phyloP scores from a whole-genome alignment of 2,113 vertebrate species.

The Austrofundulus limnaeus region DNA sequence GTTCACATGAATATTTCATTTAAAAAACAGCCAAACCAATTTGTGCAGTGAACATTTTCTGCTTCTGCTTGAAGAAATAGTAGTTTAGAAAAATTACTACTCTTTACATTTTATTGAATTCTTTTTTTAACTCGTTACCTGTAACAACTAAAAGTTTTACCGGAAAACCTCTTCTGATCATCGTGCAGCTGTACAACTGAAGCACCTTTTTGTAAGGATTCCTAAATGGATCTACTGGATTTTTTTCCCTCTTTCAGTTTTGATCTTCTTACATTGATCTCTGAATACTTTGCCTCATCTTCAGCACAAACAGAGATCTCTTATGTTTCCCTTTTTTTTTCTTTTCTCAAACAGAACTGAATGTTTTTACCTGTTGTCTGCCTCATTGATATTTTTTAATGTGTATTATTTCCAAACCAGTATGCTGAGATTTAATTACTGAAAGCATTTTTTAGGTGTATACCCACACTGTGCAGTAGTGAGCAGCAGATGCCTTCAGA shows the following conservation, averaged over 20 bases:
- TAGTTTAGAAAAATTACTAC: too few species aligned
- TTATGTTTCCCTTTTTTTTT: not conserved
- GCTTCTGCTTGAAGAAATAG: not conserved
- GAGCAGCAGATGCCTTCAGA: constrained; percentile 21
- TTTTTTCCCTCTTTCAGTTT: constrained; percentile 25
- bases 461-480: constrained; percentile 15
- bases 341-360: constrained; percentile 45
- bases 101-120: too few species aligned
- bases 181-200: constrained; percentile 64
- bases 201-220: constrained; percentile 68
- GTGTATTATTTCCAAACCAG: constrained; percentile 24
- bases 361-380: constrained; percentile 58
- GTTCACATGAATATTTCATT: constrained; percentile 14
- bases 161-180: constrained; percentile 61
- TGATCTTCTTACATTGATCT: constrained; percentile 36
- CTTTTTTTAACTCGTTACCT: constrained; percentile 14
- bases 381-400: constrained; percentile 44
- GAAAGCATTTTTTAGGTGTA: constrained; percentile 11
- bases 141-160: constrained; percentile 42
- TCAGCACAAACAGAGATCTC: constrained; percentile 28
- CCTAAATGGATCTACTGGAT: constrained; percentile 60
- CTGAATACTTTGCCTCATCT: constrained; percentile 42
- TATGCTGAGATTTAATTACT: constrained; percentile 23
- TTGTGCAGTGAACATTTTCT: constrained; percentile 8
- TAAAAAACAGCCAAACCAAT: not conserved